Evolutionary conservation across 2,113 vertebrate species (phyloP).

Genomic region (Prietella phreatophila): DNA sequence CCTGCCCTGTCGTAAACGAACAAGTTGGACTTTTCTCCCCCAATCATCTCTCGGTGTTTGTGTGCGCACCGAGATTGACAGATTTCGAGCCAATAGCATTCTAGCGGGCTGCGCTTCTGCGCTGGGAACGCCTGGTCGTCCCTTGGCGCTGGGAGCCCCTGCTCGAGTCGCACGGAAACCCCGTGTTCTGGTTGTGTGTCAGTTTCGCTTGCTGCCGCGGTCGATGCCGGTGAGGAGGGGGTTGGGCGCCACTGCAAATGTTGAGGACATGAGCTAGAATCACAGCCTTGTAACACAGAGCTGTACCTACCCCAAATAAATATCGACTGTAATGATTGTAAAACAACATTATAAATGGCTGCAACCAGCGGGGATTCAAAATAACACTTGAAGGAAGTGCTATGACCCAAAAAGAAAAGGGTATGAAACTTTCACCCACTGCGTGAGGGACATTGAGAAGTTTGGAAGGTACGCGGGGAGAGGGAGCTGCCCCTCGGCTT

Average conservation of each 20-base stretch:
- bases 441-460: slow-evolving; percentile 73
- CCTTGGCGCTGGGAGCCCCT: slow-evolving; percentile 71
- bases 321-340: slow-evolving; percentile 71
- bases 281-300: slow-evolving; percentile 76
- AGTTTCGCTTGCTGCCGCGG: slow-evolving; percentile 80
- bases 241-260: slow-evolving; percentile 80
- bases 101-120: slow-evolving; percentile 55
- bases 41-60: slow-evolving; percentile 46
- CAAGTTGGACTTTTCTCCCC: slow-evolving; percentile 50
- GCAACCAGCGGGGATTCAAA: slow-evolving; percentile 58
- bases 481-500: slow-evolving; percentile 74
- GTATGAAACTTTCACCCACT: slow-evolving; percentile 72
- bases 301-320: slow-evolving; percentile 74
- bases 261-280: slow-evolving; percentile 74
- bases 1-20: slow-evolving; percentile 59
- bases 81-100: slow-evolving; percentile 65
- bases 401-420: slow-evolving; percentile 64
- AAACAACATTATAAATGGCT: slow-evolving; percentile 70
- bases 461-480: slow-evolving; percentile 71
- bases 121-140: slow-evolving; percentile 58
- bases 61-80: slow-evolving; percentile 48
- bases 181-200: slow-evolving; percentile 90
- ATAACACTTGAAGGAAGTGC: slow-evolving; percentile 67
- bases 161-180: slow-evolving; percentile 83
- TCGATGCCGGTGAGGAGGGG: slow-evolving; percentile 85